Conservation (phyloP, 2,888 invertebrate genomes). For the Yponomeuta plumbellus region DNA sequence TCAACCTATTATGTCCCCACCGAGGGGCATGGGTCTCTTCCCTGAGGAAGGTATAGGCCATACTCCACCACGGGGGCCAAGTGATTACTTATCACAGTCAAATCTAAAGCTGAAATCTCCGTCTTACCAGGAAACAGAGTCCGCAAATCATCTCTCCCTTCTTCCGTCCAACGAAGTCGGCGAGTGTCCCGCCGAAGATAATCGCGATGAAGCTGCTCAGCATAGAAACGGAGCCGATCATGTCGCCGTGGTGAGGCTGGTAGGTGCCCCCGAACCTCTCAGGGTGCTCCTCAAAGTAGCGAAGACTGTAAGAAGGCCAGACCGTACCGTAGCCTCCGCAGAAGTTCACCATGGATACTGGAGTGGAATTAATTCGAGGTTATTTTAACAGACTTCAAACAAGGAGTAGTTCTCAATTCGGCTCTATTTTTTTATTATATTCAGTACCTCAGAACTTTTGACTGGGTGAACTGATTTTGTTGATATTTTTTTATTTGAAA, state of each 20-base stretch:
- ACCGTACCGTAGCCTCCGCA: not conserved
- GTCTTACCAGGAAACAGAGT: not conserved
- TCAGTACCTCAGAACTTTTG: no score
- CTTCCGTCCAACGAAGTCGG: conserved; percentile 5
- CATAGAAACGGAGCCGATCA: conserved; percentile 10
- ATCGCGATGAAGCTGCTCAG: conserved; percentile 8
- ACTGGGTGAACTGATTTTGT: no score
- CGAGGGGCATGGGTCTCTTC: no score
- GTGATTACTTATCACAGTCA: no score
- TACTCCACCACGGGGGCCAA: no score
- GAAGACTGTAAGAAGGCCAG: not conserved
- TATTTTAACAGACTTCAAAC: no score
- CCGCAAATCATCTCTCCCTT: not conserved
- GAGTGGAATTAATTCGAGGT: not conserved
- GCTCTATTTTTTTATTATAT: no score
- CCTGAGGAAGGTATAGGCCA: no score
- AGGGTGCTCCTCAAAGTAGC: not conserved
- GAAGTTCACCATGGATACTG: not conserved
- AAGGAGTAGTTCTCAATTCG: no score
- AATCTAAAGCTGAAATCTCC: not conserved
- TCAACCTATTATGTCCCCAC: no score
- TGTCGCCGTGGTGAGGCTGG: not conserved
- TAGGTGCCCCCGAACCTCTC: not conserved
- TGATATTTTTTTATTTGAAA: no score
- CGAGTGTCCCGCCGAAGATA: not conserved